phyloP scores from a whole-genome alignment of 2,888 invertebrate genomes.

The Phasia obesa region DNA sequence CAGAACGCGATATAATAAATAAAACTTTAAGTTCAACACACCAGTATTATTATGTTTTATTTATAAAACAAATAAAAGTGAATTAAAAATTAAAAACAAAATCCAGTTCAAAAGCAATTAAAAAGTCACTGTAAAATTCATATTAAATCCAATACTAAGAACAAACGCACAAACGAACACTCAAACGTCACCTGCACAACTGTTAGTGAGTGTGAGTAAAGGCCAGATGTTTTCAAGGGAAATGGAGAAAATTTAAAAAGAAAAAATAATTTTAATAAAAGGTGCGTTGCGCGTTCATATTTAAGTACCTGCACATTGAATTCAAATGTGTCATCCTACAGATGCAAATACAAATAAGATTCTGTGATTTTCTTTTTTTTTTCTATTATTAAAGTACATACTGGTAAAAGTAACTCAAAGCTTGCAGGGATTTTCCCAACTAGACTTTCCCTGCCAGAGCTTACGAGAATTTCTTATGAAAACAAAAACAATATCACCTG shows the following conservation, averaged over 20 bases:
- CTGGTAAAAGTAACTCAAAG: not conserved
- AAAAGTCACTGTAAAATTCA: not conserved
- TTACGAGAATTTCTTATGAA: not conserved
- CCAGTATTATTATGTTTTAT: too few relatives aligned
- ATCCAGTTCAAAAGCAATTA: not conserved
- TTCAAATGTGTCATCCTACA: slow-evolving; percentile 46
- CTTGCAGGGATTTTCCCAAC: slow-evolving; percentile 37
- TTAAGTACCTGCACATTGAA: not conserved
- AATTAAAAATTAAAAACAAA: not conserved
- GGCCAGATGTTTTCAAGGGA: slow-evolving; percentile 11
- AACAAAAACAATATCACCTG: not conserved
- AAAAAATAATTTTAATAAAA: slow-evolving; percentile 12
- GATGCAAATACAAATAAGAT: not conserved
- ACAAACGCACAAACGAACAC: slow-evolving; percentile 9
- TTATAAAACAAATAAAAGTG: too few relatives aligned
- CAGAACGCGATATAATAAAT: not conserved
- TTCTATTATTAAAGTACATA: not conserved
- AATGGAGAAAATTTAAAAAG: slow-evolving; percentile 4
- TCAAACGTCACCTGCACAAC: not conserved
- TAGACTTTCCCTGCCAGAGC: not conserved
- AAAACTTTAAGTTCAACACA: too few relatives aligned
- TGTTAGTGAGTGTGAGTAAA: not conserved
- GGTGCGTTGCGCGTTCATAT: not conserved
- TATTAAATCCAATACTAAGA: not conserved
- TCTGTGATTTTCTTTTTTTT: slow-evolving; percentile 14